These are phyloP conservation scores for Altica lythri DNA, from an alignment of 2,888 invertebrate genomes.

Conservation along the genomic window DNA sequence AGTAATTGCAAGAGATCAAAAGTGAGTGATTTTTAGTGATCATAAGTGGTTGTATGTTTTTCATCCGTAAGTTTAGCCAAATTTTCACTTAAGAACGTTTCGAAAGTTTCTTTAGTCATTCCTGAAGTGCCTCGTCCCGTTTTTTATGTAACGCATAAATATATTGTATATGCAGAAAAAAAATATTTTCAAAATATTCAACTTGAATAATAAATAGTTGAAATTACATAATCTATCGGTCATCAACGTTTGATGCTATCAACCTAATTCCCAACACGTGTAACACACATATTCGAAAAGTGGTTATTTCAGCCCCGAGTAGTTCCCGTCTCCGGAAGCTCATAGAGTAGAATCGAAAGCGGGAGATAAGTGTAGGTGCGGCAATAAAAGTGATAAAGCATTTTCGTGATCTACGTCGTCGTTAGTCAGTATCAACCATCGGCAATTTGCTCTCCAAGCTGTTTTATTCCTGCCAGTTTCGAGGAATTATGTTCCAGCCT, in stretches of 20 bases:
- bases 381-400: slow-evolving; percentile 44
- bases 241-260: slow-evolving; percentile 8
- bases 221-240: slow-evolving; percentile 3
- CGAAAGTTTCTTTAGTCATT: too few relatives aligned
- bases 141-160: too few relatives aligned
- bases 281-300: slow-evolving; percentile 11
- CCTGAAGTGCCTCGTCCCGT: too few relatives aligned
- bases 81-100: too few relatives aligned
- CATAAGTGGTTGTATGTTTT: too few relatives aligned
- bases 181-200: too few relatives aligned
- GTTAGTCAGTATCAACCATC: slow-evolving; percentile 41
- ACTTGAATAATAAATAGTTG: too few relatives aligned
- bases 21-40: too few relatives aligned
- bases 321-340: slow-evolving; percentile 4
- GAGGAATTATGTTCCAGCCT: slow-evolving; percentile 35
- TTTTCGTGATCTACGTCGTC: slow-evolving; percentile 43
- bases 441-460: slow-evolving; percentile 39
- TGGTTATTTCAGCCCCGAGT: background rate
- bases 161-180: too few relatives aligned
- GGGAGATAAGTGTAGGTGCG: slow-evolving; percentile 39
- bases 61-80: too few relatives aligned
- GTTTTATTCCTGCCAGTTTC: slow-evolving; percentile 40
- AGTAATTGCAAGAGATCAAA: too few relatives aligned
- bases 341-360: slow-evolving; percentile 31
- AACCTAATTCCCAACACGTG: slow-evolving; percentile 11